These are phyloP conservation scores for Tachystola acroxantha DNA, from an alignment of 2,888 invertebrate genomes.

Conservation along the genomic window DNA sequence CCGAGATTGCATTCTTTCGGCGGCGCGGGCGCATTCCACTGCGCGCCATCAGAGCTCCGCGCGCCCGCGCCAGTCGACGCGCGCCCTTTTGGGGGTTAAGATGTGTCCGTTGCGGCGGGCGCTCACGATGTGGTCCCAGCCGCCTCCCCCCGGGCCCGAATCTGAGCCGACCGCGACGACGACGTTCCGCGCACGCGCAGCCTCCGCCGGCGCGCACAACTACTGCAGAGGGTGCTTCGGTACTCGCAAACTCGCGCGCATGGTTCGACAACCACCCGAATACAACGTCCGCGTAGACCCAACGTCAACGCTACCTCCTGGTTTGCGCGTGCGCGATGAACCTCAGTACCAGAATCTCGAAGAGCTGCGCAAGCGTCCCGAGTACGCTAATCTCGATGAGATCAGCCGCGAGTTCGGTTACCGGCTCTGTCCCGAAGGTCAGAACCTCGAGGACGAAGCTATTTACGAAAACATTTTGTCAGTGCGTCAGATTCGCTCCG, in stretches of 20 bases:
- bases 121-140: conserved; percentile 75
- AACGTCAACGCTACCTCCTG: conserved; percentile 49
- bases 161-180: conserved; percentile 37
- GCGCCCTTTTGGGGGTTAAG: conserved; percentile 78
- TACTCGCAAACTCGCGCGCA: conserved; percentile 53
- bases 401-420: conserved; percentile 74
- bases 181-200: conserved; percentile 52
- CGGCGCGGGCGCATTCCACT: conserved; percentile 76
- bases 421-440: conserved; percentile 71
- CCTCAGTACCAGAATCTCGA: conserved; percentile 72
- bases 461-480: conserved; percentile 73
- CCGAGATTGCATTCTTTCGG: conserved; percentile 80
- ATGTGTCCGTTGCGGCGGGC: conserved; percentile 75
- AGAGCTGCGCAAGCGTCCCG: conserved; percentile 66
- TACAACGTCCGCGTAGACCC: conserved; percentile 67
- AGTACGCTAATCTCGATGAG: conserved; percentile 71
- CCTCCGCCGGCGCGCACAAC: conserved; percentile 44
- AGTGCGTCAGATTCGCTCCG: conserved; percentile 69
- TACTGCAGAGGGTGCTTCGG: conserved; percentile 52
- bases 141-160: conserved; percentile 61
- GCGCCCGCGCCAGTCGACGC: conserved; percentile 72
- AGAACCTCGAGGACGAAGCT: conserved; percentile 72
- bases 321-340: conserved; percentile 60
- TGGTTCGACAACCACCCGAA: conserved; percentile 63
- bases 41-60: conserved; percentile 71